Percentiles rank a stretch among this genome's conserved stretches.
Evolutionary conservation across 2,888 invertebrate species (phyloP).

Genomic region (Sycophila texana): DNA sequence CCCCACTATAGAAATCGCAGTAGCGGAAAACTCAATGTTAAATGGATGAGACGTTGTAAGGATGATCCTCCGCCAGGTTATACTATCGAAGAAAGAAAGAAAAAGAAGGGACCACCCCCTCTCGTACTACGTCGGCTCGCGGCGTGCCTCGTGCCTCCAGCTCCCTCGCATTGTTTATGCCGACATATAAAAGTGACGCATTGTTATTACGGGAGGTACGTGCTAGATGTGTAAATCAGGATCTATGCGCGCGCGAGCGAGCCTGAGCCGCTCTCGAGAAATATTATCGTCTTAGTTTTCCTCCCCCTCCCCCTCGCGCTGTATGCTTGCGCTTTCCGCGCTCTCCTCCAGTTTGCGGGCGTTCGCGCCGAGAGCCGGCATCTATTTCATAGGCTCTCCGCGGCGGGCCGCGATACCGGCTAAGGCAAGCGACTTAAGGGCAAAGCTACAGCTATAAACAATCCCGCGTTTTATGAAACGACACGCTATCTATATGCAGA

Average conservation of each 20-base stretch:
- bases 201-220: slow-evolving; percentile 69
- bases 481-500: slow-evolving; percentile 58
- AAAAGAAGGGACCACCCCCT: slow-evolving; percentile 38
- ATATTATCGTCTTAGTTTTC: slow-evolving; percentile 67
- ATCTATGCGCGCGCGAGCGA: slow-evolving; percentile 63
- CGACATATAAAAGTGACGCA: slow-evolving; percentile 70
- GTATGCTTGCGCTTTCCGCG: neutral
- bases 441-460: slow-evolving; percentile 63
- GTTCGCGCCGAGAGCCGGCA: slow-evolving; percentile 41
- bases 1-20: no score
- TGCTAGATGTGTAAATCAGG: slow-evolving; percentile 70
- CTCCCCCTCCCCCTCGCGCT: slow-evolving; percentile 40
- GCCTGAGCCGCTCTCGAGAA: slow-evolving; percentile 63
- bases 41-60: neutral
- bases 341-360: slow-evolving; percentile 5
- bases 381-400: slow-evolving; percentile 62
- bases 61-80: neutral
- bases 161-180: slow-evolving; percentile 66
- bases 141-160: slow-evolving; percentile 4
- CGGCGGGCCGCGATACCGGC: slow-evolving; percentile 38
- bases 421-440: slow-evolving; percentile 62
- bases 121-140: neutral
- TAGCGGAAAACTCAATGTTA: neutral
- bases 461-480: slow-evolving; percentile 64
- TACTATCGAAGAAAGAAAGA: slow-evolving; percentile 3